Base-by-base conservation (phyloP, 2,888 invertebrate species). In the Drosophila cognata region DNA sequence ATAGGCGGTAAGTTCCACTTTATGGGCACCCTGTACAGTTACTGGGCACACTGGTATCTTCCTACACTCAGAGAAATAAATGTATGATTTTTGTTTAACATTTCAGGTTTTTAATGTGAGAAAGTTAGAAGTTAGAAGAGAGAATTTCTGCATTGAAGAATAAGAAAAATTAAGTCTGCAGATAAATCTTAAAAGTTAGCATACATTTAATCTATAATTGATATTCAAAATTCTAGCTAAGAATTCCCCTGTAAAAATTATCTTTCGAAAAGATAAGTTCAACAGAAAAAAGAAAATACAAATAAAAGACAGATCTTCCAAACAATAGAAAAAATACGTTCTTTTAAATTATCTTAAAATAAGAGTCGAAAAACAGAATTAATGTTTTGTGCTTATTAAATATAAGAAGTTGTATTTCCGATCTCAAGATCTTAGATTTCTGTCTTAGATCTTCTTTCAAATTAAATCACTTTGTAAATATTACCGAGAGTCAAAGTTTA, bases 1-100 rank as follows among this genome's bases (percentile, higher is more conserved):
- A 41, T 61, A 60, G 77, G 66, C 74, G 66, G 46, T 53, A 59
- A 21, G 57, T n/a, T 41, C n/a, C 29, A 21, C 28, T 57, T 41
- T 41, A 57, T n/a, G 38, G 56, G 16, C n/a, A 41, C 38, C 36
- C 36, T 60, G 43, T 68, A 63, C 31, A 67, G 71, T 56, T 71
- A 41, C 43, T 41, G 8, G 57, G 43, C 18, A 16, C 13, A 28
- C 29, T 16, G 21, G 18, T 52, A 2, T 8, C 11, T 63, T 7
- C 18, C 48, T 11, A 21, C 57, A 57, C 43, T 21, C 8, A 25
- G 16, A 25, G 36, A 35, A 21, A 31, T 1, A 8, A 52, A 52
- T 33, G 4, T 21, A 7, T 31, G 46, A n/a, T 10, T 41, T n/a
- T 38, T 38, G 38, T 4, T 38, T 0, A 38, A 7, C 36, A 18